A percentile compares a stretch with the other conserved stretches of the same genome.
Conservation (phyloP, 2,888 invertebrate genomes). For the Nymphalis c-album region DNA sequence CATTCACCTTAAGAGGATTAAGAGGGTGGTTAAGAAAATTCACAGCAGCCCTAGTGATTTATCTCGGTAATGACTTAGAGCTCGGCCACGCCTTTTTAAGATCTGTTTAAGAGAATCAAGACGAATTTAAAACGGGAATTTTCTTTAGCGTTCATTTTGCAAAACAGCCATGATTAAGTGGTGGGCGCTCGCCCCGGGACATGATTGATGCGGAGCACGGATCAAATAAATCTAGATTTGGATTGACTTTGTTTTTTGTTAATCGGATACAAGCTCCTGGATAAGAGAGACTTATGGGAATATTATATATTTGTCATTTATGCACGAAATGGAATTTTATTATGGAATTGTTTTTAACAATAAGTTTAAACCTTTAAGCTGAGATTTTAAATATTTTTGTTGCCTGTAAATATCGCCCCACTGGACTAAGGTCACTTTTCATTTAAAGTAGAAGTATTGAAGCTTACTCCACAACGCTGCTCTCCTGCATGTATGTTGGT, state of each 20-base stretch:
- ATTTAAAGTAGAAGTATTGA: no score
- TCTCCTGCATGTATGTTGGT: no score
- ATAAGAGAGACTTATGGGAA: constrained; percentile 4
- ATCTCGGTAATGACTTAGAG: constrained; percentile 71
- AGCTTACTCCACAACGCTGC: no score
- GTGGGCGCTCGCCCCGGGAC: constrained; percentile 48
- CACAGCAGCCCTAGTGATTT: constrained; percentile 55
- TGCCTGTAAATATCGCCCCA: no score
- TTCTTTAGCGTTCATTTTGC: constrained; percentile 61
- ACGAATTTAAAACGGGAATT: constrained; percentile 65
- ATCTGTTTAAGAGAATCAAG: constrained; percentile 63
- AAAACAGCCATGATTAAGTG: constrained; percentile 68
- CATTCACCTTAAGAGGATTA: constrained; percentile 30
- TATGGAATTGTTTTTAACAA: no score
- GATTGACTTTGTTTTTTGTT: constrained; percentile 18
- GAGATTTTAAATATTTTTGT: no score
- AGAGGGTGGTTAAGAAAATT: constrained; percentile 26
- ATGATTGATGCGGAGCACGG: constrained; percentile 40
- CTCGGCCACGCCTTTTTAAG: constrained; percentile 70
- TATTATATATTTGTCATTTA: constrained; percentile 1
- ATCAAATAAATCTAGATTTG: constrained; percentile 35
- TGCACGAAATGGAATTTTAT: background rate
- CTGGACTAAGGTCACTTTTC: no score
- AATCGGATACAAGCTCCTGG: constrained; percentile 9
- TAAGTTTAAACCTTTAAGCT: no score